phyloP scores from a whole-genome alignment of 23 tunicate genomes.

The Trididemnum miniatum region DNA sequence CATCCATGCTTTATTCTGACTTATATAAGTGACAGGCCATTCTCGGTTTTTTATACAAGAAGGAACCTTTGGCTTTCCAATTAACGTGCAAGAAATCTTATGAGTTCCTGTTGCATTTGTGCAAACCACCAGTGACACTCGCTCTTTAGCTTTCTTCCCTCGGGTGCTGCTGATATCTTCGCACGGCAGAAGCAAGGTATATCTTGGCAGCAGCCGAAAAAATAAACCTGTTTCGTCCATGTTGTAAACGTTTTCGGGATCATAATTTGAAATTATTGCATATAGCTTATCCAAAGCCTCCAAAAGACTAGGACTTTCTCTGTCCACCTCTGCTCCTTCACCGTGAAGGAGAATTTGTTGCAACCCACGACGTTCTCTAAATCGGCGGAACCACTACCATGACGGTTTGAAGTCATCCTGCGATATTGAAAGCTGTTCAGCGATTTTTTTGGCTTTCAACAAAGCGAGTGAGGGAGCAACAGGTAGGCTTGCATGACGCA shows the following conservation, averaged over 20 bases:
- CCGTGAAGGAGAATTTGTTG: constrained; percentile 28
- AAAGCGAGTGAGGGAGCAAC: constrained; percentile 46
- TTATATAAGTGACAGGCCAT: constrained; percentile 33
- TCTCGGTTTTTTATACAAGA: constrained; percentile 37
- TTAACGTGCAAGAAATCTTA: constrained; percentile 41
- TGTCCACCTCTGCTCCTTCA: constrained; percentile 55
- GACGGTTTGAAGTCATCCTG: constrained; percentile 27
- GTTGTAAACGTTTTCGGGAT: constrained; percentile 58
- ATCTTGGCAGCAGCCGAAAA: constrained; percentile 55
- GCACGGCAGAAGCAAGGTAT: constrained; percentile 25
- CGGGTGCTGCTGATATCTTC: constrained; percentile 48
- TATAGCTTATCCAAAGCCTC: background rate
- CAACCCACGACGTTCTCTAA: constrained; percentile 37
- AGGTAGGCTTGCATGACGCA: constrained; percentile 38
- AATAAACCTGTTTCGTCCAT: constrained; percentile 65
- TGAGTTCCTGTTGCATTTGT: constrained; percentile 56
- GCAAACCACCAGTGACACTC: constrained; percentile 36
- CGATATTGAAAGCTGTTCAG: constrained; percentile 32
- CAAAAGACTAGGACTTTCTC: constrained; percentile 23
- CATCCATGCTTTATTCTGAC: constrained; percentile 44
- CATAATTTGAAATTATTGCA: constrained; percentile 40
- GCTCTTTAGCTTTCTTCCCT: constrained; percentile 27
- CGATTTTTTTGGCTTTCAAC: constrained; percentile 48
- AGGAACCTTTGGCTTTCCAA: constrained; percentile 37
- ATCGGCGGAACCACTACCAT: constrained; percentile 47